Evolutionary conservation across 2,797 vertebrate genomes (phyloP), one percentile per base, ranked within the genome.

Genomic region (Dryobates pubescens): DNA sequence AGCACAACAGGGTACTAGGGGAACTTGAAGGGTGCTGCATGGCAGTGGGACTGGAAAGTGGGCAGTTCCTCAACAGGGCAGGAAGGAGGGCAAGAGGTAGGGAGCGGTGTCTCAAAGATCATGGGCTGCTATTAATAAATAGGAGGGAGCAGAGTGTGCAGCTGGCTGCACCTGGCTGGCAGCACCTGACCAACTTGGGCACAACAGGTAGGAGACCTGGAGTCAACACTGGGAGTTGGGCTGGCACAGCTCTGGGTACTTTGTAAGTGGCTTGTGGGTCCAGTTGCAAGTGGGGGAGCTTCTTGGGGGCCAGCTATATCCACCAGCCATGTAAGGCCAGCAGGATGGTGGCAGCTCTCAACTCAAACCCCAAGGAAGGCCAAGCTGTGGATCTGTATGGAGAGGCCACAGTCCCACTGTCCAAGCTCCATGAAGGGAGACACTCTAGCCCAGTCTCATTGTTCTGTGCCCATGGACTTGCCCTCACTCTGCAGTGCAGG

Each of bases 101-200:
- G 77, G 77, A 96, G 76, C 34, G 4, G 82, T 51, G 90, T 95
- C 90, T 95, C 91, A 84, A 95, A 95, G 96, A 91, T 95, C 95
- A 94, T 3, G 0, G 79, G 41, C 63, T 69, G 64, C 9, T 82
- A 82, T 93, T 92, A 92, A 93, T 85, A 67, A 85, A 71, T 13
- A 76, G 71, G 47, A 88, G 70, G 79, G 59, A 89, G 38, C 59
- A 70, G 53, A 76, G 62, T 0, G 0, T 49, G 16, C 11, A 11
- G 41, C 57, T 16, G 9, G 20, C 82, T 49, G 16, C 11, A 11
- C 43, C 59, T 13, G 10, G 18, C 82, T 53, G 43, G 32, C 1
- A 2, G 24, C 29, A 87, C 13, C 65, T 4, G 34, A 85, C 17
- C 10, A 11, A 4, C 61, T 16, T 7, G 59, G 62, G 43, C 67